These are phyloP conservation scores for Bombus pyrosoma DNA, from an alignment of 1,140 invertebrate genomes.

Conservation along the genomic window DNA sequence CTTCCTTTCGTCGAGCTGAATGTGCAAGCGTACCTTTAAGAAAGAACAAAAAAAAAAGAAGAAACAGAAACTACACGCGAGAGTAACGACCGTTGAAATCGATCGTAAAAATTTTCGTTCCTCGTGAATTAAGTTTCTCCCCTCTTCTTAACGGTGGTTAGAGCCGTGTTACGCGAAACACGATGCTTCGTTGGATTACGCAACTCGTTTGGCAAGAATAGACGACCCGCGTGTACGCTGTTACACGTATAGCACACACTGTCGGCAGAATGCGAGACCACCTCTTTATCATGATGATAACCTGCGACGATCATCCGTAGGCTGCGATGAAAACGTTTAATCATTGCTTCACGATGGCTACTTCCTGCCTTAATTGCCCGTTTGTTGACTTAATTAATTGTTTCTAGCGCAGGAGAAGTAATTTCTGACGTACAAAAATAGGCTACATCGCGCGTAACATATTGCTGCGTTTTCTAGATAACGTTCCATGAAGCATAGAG, in stretches of 20 bases:
- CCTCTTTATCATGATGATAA: conserved; percentile 31
- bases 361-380: conserved; percentile 15
- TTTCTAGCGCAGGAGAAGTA: not conserved
- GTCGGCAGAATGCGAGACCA: not conserved
- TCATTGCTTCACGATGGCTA: not conserved
- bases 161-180: not conserved
- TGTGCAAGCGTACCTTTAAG: not conserved
- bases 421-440: not conserved
- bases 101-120: conserved; percentile 16
- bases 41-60: not conserved
- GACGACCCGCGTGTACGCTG: not conserved
- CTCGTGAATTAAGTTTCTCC: not conserved
- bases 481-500: too few relatives aligned
- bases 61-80: not conserved
- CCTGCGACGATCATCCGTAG: not conserved
- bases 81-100: conserved; percentile 15
- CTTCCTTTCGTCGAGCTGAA: not conserved
- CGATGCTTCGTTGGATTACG: not conserved
- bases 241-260: not conserved
- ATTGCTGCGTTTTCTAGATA: too few relatives aligned
- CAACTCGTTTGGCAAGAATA: not conserved
- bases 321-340: conserved; percentile 13
- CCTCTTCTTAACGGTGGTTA: not conserved
- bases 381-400: conserved; percentile 29
- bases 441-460: not conserved